Evolutionary conservation across 2,797 vertebrate genomes (phyloP).

Genomic region (Diglossa cyanea): DNA sequence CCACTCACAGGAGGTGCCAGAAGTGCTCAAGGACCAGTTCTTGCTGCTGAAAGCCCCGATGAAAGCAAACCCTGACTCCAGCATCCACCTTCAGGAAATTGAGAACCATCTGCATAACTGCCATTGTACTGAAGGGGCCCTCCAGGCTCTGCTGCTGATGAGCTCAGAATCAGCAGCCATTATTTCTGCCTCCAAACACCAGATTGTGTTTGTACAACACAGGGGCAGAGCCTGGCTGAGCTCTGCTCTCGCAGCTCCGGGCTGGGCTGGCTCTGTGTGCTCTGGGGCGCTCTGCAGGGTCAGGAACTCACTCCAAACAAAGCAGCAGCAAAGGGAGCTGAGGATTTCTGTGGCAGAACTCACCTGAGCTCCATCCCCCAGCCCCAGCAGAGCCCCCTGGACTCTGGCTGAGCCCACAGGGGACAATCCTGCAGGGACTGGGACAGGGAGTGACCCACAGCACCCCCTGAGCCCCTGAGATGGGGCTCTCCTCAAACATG

Average conservation of each 20-base stretch:
- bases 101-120: conserved; percentile 36
- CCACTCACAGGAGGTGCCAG: neutral
- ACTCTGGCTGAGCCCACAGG: neutral
- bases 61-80: neutral
- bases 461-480: neutral
- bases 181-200: conserved; percentile 23
- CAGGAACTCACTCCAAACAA: neutral
- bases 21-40: neutral
- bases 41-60: neutral
- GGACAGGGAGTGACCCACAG: neutral
- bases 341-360: neutral
- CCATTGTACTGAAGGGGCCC: neutral
- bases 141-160: neutral
- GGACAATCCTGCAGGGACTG: neutral
- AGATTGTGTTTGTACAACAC: conserved; percentile 12
- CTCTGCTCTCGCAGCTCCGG: neutral
- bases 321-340: neutral
- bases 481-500: fast-evolving
- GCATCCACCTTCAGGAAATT: neutral
- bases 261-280: neutral
- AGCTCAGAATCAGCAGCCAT: conserved; percentile 46
- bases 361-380: neutral
- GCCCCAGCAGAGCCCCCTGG: neutral
- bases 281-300: neutral
- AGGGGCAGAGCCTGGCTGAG: neutral